These are phyloP conservation scores for Anarhynchus alexandrinus DNA, from an alignment of 2,113 vertebrate genomes.

Conservation along the genomic window DNA sequence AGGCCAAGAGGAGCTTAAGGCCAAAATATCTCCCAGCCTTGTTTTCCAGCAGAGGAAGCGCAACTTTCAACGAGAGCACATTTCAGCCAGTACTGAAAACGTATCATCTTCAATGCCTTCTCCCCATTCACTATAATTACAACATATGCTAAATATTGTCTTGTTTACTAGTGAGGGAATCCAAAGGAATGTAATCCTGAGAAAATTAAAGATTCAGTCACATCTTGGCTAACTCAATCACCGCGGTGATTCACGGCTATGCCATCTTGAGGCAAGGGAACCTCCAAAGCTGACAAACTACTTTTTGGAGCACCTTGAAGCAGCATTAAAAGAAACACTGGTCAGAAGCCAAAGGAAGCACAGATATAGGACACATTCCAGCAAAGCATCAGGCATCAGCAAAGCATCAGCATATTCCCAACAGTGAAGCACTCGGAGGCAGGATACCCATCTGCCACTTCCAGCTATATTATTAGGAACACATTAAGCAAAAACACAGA, in stretches of 20 bases:
- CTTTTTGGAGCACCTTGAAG: conserved; percentile 36
- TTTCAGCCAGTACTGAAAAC: neutral
- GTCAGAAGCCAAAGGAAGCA: conserved; percentile 5
- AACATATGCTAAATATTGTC: neutral
- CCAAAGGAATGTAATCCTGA: conserved; percentile 15
- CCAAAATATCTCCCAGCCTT: neutral
- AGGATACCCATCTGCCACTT: conserved; percentile 50
- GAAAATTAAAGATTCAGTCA: conserved; percentile 36
- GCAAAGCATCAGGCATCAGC: neutral
- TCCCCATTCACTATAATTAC: neutral
- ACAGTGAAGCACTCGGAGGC: neutral
- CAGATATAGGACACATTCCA: conserved; percentile 7
- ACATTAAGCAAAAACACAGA: neutral
- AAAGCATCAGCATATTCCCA: neutral
- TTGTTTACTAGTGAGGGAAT: neutral
- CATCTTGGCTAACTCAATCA: neutral
- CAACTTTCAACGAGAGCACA: neutral
- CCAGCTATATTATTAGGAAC: neutral
- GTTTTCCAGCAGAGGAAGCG: neutral
- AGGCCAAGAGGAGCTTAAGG: neutral
- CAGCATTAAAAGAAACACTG: neutral
- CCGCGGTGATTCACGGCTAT: conserved; percentile 1
- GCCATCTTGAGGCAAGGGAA: neutral
- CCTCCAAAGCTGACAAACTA: neutral
- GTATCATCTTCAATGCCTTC: neutral